A percentile compares a stretch with the other conserved stretches of the same genome.
Conservation (phyloP, 2,888 invertebrate species). For the Meandrusa payeni region DNA sequence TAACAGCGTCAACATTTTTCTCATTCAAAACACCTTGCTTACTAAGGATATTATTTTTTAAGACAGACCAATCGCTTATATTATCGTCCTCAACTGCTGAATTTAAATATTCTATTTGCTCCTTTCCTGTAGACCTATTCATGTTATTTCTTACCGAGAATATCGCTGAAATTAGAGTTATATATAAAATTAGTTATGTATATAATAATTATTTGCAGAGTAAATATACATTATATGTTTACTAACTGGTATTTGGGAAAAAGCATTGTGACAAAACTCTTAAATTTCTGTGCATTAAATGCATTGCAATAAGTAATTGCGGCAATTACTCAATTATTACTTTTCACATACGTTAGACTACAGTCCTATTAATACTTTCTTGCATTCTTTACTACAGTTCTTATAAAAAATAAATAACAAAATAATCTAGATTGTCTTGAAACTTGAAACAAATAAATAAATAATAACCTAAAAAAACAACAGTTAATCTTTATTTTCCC, state of each 20-base stretch:
- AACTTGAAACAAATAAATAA: too few species aligned
- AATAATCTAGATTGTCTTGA: too few species aligned
- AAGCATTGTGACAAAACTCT: constrained; percentile 1
- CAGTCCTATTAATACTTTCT: too few species aligned
- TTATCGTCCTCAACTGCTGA: constrained; percentile 39
- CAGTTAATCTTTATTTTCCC: too few species aligned
- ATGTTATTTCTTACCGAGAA: neutral
- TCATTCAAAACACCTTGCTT: constrained; percentile 55
- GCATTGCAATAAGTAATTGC: constrained; percentile 4
- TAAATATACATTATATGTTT: neutral
- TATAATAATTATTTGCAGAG: neutral
- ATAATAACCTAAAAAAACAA: too few species aligned
- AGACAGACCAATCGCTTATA: constrained; percentile 53
- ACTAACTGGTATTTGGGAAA: constrained; percentile 13
- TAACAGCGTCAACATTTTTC: constrained; percentile 81
- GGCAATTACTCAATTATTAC: too few species aligned
- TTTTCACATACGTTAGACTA: too few species aligned
- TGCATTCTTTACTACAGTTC: too few species aligned
- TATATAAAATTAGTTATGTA: neutral
- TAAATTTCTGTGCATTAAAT: constrained; percentile 10
- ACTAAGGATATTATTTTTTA: constrained; percentile 63
- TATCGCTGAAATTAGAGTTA: constrained; percentile 16
- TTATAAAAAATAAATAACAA: too few species aligned
- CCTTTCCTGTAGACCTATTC: constrained; percentile 24
- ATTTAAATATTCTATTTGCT: constrained; percentile 55